Percentiles rank a stretch among this genome's conserved stretches.
Evolutionary conservation across 2,797 vertebrate species (phyloP).

Genomic region (Micrastur ruficollis): DNA sequence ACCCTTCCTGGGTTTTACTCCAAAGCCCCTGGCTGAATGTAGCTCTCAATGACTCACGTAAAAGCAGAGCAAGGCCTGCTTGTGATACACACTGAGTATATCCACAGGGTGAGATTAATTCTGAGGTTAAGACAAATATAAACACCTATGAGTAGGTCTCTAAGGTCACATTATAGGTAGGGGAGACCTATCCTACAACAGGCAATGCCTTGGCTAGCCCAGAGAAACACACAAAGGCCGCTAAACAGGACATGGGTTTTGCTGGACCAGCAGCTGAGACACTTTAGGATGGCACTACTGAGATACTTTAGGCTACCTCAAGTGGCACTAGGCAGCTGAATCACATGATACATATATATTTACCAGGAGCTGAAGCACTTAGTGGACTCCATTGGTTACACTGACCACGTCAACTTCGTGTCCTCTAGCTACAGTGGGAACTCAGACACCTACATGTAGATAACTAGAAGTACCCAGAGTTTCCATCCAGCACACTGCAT

Average conservation of each 20-base stretch:
- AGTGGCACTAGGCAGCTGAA: background rate
- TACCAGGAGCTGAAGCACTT: background rate
- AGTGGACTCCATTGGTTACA: background rate
- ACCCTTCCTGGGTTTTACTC: background rate
- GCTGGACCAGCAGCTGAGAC: background rate
- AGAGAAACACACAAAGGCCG: background rate
- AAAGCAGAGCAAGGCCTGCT: background rate
- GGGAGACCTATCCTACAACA: background rate
- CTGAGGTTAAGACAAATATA: background rate
- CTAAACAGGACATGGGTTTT: background rate
- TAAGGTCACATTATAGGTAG: background rate
- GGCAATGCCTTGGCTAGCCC: background rate
- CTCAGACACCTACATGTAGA: background rate
- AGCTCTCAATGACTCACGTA: background rate
- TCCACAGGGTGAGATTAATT: background rate
- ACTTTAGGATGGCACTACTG: background rate
- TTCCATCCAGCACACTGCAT: background rate
- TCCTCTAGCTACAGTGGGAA: background rate
- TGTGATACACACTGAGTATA: background rate
- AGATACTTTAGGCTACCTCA: background rate
- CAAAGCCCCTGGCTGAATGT: background rate
- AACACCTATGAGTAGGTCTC: background rate
- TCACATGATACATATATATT: background rate
- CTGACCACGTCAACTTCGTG: background rate
- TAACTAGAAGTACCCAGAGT: background rate